A percentile compares a stretch with the other conserved stretches of the same genome.
Conservation (phyloP, 37 sponge, comb jelly and placozoan species). For the Halisarca cf. caerulea region DNA sequence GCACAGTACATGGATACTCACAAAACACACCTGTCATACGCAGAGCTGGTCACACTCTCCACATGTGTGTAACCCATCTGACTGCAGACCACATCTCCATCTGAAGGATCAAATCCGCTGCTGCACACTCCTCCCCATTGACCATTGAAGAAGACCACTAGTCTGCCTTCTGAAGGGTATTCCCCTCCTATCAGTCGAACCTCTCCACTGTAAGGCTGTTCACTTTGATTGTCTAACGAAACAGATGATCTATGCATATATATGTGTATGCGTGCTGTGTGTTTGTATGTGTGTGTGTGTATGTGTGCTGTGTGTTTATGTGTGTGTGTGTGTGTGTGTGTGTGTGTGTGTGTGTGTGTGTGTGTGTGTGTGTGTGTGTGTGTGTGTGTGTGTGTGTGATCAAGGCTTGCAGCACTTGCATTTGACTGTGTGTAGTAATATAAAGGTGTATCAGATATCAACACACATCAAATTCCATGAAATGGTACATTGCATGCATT, state of each 20-base stretch:
- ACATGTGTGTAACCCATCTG: constrained; percentile 13
- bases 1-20: neutral
- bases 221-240: neutral
- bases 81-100: neutral
- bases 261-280: neutral
- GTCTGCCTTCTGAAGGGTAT: constrained; percentile 5
- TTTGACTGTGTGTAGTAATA: too few relatives aligned
- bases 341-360: constrained; percentile 17
- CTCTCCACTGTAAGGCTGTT: neutral
- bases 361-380: constrained; percentile 21
- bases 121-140: constrained; percentile 25
- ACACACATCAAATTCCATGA: too few relatives aligned
- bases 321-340: constrained; percentile 10
- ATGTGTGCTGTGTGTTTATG: constrained; percentile 23
- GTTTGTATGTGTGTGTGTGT: neutral
- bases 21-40: neutral
- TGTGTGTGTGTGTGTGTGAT: constrained; percentile 19
- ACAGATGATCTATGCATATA: neutral
- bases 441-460: too few relatives aligned
- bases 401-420: too few relatives aligned
- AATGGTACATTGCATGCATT: too few relatives aligned
- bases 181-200: constrained; percentile 8
- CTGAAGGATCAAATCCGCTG: neutral
- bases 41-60: neutral
- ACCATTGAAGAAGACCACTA: constrained; percentile 14